These are phyloP conservation scores for Percopsis omiscomaycus DNA, from an alignment of 2,797 vertebrate genomes.

Conservation along the genomic window DNA sequence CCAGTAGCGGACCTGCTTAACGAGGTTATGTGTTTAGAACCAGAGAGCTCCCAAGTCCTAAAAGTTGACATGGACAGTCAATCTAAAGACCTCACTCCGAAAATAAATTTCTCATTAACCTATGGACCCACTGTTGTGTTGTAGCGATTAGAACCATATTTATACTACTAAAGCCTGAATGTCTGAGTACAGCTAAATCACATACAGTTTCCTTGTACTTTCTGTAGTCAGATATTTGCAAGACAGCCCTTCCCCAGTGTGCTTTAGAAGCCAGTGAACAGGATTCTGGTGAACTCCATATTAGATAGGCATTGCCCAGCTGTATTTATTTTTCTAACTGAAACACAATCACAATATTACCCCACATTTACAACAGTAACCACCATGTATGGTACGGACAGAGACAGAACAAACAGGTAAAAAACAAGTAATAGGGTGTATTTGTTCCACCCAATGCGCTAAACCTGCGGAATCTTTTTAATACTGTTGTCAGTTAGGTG, in stretches of 20 bases:
- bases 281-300: conserved; percentile 1
- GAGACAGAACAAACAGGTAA: background rate
- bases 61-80: conserved; percentile 68
- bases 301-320: conserved; percentile 4
- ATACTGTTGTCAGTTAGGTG: no score
- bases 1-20: conserved; percentile 69
- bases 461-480: no score
- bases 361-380: conserved; percentile 17
- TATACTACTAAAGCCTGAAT: conserved; percentile 31
- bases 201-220: conserved; percentile 2
- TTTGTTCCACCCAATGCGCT: no score
- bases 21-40: conserved; percentile 74
- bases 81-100: conserved; percentile 63
- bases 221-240: background rate
- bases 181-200: background rate
- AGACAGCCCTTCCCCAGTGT: conserved; percentile 15
- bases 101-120: conserved; percentile 53
- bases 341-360: conserved; percentile 22
- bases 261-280: conserved; percentile 12
- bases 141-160: conserved; percentile 40
- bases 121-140: conserved; percentile 35
- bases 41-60: conserved; percentile 68
- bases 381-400: background rate
- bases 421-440: background rate
- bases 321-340: conserved; percentile 15